These are phyloP conservation scores for Conops quadrifasciatus DNA, from an alignment of 2,888 invertebrate species.

Conservation along the genomic window DNA sequence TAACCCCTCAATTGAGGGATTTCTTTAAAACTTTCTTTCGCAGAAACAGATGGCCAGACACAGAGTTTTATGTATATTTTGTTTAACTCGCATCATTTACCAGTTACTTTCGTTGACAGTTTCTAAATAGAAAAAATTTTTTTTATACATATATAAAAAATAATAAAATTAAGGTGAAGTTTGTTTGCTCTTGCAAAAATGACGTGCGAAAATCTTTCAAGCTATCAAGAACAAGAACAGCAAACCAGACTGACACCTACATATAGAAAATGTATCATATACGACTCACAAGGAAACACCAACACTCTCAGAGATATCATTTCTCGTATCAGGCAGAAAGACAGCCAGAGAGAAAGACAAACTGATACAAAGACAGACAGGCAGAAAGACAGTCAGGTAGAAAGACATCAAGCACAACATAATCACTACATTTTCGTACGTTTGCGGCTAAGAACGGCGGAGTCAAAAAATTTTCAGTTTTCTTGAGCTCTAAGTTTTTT, in stretches of 20 bases:
- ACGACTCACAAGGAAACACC: conserved; percentile 7
- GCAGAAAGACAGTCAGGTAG: not conserved
- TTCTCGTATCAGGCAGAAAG: not conserved
- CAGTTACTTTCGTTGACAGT: conserved; percentile 18
- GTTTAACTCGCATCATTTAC: conserved; percentile 19
- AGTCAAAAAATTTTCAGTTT: not conserved
- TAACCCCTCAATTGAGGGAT: too few species aligned
- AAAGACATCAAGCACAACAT: not conserved
- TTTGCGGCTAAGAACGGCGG: not conserved
- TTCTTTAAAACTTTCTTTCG: too few species aligned
- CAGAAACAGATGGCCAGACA: too few species aligned
- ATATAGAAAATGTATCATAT: conserved; percentile 20
- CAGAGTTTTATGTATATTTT: too few species aligned
- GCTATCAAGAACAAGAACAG: conserved; percentile 14
- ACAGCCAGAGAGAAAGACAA: not conserved
- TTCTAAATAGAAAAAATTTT: not conserved
- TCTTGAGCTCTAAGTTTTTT: conserved; percentile 8
- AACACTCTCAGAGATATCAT: not conserved
- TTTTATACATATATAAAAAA: not conserved
- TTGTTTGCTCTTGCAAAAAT: conserved; percentile 7
- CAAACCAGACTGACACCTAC: conserved; percentile 19
- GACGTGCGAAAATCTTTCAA: conserved; percentile 28
- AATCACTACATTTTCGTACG: conserved; percentile 6
- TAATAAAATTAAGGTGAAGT: not conserved
- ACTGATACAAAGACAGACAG: not conserved